phyloP scores from a whole-genome alignment of 2,888 invertebrate species.

The Altica lythri region DNA sequence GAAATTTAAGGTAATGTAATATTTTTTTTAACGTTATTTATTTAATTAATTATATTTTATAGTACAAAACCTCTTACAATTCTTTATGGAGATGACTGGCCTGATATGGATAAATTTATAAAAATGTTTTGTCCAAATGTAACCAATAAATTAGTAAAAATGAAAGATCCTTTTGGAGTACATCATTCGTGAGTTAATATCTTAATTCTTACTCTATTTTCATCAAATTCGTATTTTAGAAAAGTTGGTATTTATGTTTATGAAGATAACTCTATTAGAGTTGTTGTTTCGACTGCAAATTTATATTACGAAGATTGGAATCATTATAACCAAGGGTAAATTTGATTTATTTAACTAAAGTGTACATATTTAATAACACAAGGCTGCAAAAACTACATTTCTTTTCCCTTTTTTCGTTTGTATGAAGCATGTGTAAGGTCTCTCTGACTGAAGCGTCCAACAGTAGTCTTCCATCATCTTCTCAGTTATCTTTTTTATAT shows the following conservation, averaged over 20 bases:
- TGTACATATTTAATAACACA: too few relatives aligned
- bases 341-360: too few relatives aligned
- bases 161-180: slow-evolving; percentile 80
- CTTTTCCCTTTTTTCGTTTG: too few relatives aligned
- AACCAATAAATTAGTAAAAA: slow-evolving; percentile 68
- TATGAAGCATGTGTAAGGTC: too few relatives aligned
- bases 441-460: too few relatives aligned
- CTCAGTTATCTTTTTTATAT: too few relatives aligned
- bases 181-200: slow-evolving; percentile 77
- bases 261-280: slow-evolving; percentile 77
- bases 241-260: slow-evolving; percentile 90
- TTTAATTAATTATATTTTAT: slow-evolving; percentile 27
- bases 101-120: slow-evolving; percentile 56
- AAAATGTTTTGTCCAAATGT: slow-evolving; percentile 66
- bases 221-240: slow-evolving; percentile 54
- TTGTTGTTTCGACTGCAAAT: slow-evolving; percentile 92
- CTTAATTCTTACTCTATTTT: neutral
- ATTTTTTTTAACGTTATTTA: slow-evolving; percentile 16
- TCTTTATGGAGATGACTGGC: slow-evolving; percentile 74
- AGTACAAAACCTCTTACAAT: slow-evolving; percentile 74
- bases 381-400: too few relatives aligned
- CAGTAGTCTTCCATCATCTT: too few relatives aligned
- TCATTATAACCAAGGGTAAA: slow-evolving; percentile 88
- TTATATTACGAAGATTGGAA: slow-evolving; percentile 91
- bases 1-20: slow-evolving; percentile 69